Conservation (phyloP, 2,888 invertebrate species). For the Tachystola acroxantha region DNA sequence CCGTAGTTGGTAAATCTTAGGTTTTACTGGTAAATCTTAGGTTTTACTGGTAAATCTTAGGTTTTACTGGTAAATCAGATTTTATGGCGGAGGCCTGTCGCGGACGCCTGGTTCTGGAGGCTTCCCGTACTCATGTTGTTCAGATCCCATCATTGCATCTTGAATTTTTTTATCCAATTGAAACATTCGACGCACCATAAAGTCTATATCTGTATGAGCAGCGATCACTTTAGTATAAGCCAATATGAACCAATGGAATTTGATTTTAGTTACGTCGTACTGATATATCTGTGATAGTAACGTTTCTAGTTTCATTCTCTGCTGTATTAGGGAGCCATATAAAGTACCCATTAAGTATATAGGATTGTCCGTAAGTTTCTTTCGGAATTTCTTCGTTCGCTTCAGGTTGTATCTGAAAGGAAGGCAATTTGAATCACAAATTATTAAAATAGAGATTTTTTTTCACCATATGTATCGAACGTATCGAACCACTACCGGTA, state of each 20-base stretch:
- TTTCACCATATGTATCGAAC: no score
- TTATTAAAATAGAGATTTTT: no score
- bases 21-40: no score
- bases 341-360: background rate
- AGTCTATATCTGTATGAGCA: background rate
- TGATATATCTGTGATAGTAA: background rate
- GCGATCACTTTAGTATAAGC: background rate
- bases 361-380: background rate
- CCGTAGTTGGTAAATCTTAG: no score
- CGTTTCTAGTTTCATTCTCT: background rate
- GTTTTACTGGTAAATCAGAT: no score
- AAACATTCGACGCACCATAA: background rate
- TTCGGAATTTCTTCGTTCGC: slow-evolving; percentile 14
- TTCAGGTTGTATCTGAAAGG: slow-evolving; percentile 26
- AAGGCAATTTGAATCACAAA: no score
- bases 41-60: no score
- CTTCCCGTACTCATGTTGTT: no score
- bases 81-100: no score
- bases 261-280: no score
- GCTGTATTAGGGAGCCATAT: background rate
- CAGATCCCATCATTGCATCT: background rate
- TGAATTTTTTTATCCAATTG: background rate
- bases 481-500: no score
- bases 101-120: no score
- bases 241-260: background rate